Conservation (phyloP, 2,113 vertebrate species). For the human (Homo sapiens) region DNA sequence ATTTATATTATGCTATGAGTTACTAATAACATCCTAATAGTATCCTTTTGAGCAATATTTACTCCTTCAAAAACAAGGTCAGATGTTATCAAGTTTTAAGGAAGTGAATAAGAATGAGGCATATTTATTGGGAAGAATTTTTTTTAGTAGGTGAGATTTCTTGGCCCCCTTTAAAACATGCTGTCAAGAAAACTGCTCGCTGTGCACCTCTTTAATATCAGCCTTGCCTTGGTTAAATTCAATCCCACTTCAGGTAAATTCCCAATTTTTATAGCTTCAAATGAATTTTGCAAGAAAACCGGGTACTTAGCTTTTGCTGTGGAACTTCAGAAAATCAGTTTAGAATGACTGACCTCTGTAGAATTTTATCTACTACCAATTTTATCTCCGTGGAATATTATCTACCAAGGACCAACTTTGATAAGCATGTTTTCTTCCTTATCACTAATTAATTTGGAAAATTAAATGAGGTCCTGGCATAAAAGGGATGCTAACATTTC, state of each 20-base stretch:
- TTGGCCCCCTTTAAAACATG: neutral
- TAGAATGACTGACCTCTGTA: neutral
- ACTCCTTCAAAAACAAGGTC: neutral
- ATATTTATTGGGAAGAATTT: neutral
- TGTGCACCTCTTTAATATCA: neutral
- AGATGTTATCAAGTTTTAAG: neutral
- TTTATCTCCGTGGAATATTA: no score
- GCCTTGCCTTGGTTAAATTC: neutral
- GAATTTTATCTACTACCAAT: neutral
- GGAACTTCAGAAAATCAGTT: neutral
- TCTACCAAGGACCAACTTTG: neutral
- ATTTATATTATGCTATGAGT: neutral
- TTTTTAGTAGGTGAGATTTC: neutral
- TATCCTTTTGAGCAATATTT: neutral
- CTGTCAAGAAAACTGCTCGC: neutral
- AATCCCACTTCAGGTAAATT: neutral
- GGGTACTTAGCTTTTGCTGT: neutral
- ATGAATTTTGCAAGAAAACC: neutral
- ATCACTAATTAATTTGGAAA: constrained; percentile 23
- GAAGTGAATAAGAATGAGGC: neutral
- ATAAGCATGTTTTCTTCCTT: neutral
- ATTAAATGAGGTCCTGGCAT: neutral
- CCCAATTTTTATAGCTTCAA: neutral
- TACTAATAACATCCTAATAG: neutral
- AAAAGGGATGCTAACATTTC: neutral